Evolutionary conservation across 2,797 vertebrate species (phyloP).

Genomic region (Lacerta viridis): DNA sequence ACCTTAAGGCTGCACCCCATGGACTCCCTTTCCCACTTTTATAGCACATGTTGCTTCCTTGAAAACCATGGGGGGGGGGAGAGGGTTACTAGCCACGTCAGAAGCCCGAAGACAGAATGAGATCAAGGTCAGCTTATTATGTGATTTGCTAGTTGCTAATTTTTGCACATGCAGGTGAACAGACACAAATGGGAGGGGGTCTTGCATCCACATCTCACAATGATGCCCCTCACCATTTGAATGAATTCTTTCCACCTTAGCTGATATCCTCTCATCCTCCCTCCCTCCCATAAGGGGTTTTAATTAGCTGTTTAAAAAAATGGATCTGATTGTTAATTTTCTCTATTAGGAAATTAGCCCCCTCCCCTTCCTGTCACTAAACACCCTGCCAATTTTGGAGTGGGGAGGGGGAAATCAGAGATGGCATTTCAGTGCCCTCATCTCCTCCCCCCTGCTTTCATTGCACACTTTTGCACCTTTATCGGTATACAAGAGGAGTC

Average conservation of each 20-base stretch:
- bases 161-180: background rate
- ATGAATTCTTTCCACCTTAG: background rate
- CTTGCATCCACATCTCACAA: background rate
- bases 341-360: background rate
- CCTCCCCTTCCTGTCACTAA: background rate
- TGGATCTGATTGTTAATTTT: background rate
- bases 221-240: background rate
- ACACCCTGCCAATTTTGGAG: background rate
- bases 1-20: too few relatives aligned
- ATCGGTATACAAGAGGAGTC: background rate
- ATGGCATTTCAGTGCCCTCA: background rate
- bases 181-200: too few relatives aligned
- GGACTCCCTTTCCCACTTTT: too few relatives aligned
- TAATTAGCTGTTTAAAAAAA: background rate
- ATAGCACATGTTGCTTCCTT: too few relatives aligned
- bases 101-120: too few relatives aligned
- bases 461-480: background rate
- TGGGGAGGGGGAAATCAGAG: background rate
- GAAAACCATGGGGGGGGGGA: too few relatives aligned
- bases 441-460: background rate
- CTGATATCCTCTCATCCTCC: background rate
- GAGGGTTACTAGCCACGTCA: too few relatives aligned
- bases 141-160: background rate
- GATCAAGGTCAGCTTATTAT: too few relatives aligned
- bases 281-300: background rate